Conservation (phyloP, 1,140 invertebrate genomes). For the Hycleus cichorii region DNA sequence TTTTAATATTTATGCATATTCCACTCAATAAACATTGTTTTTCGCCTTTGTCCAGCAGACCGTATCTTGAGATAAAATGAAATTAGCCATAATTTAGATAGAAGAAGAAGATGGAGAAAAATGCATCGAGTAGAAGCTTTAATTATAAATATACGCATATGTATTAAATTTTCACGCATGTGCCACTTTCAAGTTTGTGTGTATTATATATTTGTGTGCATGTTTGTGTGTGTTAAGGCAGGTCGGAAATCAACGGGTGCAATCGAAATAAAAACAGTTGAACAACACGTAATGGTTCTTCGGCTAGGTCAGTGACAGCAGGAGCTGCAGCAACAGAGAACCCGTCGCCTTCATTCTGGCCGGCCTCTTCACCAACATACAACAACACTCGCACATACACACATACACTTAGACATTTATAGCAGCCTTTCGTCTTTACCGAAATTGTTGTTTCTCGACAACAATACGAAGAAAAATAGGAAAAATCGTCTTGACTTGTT, state of each 20-base stretch:
- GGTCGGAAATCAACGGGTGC: constrained; percentile 28
- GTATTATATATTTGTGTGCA: not conserved
- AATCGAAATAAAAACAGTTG: constrained; percentile 31
- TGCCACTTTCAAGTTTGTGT: constrained; percentile 23
- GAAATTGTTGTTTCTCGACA: too few relatives aligned
- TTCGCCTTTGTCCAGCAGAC: constrained; percentile 19
- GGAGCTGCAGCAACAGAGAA: too few relatives aligned
- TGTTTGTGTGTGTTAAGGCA: constrained; percentile 19
- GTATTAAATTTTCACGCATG: constrained; percentile 32
- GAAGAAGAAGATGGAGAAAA: too few relatives aligned
- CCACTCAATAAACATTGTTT: not conserved
- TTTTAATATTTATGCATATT: too few relatives aligned
- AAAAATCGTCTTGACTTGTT: too few relatives aligned
- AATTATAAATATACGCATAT: constrained; percentile 29
- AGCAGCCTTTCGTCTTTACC: too few relatives aligned
- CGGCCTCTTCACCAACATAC: too few relatives aligned
- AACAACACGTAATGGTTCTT: constrained; percentile 32
- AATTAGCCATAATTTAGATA: constrained; percentile 31
- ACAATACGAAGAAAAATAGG: too few relatives aligned
- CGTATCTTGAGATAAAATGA: constrained; percentile 29
- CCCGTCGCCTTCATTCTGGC: too few relatives aligned
- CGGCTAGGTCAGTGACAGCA: constrained; percentile 34
- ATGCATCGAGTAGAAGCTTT: constrained; percentile 5
- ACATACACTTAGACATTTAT: too few relatives aligned
- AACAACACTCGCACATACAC: too few relatives aligned